A percentile compares a stretch with the other conserved stretches of the same genome.
These are phyloP conservation scores for Drosophila fulvimacula DNA, from an alignment of 2,888 invertebrate genomes.

Conservation along the genomic window DNA sequence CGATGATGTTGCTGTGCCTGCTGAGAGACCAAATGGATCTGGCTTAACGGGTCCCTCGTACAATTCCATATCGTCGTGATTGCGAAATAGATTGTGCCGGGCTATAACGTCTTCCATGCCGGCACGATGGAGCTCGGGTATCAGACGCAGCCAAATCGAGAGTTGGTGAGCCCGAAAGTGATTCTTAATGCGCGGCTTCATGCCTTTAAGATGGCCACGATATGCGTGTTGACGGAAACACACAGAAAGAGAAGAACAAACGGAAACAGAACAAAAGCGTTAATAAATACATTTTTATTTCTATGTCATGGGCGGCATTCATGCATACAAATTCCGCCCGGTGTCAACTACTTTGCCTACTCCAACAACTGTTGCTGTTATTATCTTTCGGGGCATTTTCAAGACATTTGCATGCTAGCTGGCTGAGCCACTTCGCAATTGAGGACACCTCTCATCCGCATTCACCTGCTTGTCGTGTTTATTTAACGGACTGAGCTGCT, in stretches of 20 bases:
- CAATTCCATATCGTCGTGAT: slow-evolving; percentile 94
- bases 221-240: slow-evolving; percentile 15
- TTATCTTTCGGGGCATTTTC: slow-evolving; percentile 29
- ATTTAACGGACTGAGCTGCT: slow-evolving; percentile 53
- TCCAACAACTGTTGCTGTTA: slow-evolving; percentile 12
- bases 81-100: slow-evolving; percentile 94
- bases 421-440: slow-evolving; percentile 51
- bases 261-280: slow-evolving; percentile 40
- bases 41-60: slow-evolving; percentile 96
- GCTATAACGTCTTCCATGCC: slow-evolving; percentile 95
- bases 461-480: slow-evolving; percentile 56
- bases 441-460: slow-evolving; percentile 23
- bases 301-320: slow-evolving; percentile 20
- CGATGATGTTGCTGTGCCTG: slow-evolving; percentile 69
- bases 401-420: slow-evolving; percentile 57
- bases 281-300: slow-evolving; percentile 55
- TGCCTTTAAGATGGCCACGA: slow-evolving; percentile 86
- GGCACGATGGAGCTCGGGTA: slow-evolving; percentile 94
- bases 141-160: slow-evolving; percentile 96
- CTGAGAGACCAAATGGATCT: slow-evolving; percentile 87
- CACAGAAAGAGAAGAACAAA: slow-evolving; percentile 29
- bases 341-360: slow-evolving; percentile 49
- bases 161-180: slow-evolving; percentile 97
- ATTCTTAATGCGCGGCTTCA: slow-evolving; percentile 95
- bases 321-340: slow-evolving; percentile 60